Conservation (phyloP, 2,888 invertebrate species). For the Caenorhabditis afra region DNA sequence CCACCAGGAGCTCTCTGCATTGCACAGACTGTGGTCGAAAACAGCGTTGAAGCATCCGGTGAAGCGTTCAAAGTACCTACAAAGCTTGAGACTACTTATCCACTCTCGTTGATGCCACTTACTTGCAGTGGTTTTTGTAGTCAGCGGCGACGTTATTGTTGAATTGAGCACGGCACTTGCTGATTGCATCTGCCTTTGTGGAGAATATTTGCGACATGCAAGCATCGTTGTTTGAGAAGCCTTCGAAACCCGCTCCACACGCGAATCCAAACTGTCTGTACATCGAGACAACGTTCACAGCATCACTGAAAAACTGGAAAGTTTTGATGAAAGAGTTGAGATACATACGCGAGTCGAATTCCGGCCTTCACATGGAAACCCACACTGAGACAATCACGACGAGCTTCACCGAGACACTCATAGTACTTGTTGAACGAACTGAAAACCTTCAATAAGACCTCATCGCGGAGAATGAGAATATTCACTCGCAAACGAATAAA, state of each 20-base stretch:
- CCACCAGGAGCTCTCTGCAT: conserved; percentile 64
- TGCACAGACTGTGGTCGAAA: conserved; percentile 59
- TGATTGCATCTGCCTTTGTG: conserved; percentile 19
- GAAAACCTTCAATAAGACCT: not conserved
- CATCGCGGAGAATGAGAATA: not conserved
- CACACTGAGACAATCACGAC: conserved; percentile 54
- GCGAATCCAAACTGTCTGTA: conserved; percentile 66
- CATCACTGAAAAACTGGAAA: conserved; percentile 25
- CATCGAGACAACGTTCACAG: conserved; percentile 53
- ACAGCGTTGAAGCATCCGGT: conserved; percentile 58
- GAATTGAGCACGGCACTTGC: conserved; percentile 40
- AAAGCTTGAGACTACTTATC: not conserved
- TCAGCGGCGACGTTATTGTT: conserved; percentile 23
- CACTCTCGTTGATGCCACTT: not conserved
- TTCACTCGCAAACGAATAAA: conserved; percentile 60
- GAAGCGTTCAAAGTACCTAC: conserved; percentile 54
- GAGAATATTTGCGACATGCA: conserved; percentile 52
- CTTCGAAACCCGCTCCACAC: conserved; percentile 65
- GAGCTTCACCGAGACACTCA: conserved; percentile 58
- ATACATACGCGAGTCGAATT: conserved; percentile 43
- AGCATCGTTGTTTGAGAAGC: conserved; percentile 44
- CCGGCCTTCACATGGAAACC: conserved; percentile 58
- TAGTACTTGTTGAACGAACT: conserved; percentile 61
- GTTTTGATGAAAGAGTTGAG: conserved; percentile 11
- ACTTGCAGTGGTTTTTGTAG: conserved; percentile 47